Conservation (phyloP, 2,113 vertebrate species). For the Muscicapa adusta region DNA sequence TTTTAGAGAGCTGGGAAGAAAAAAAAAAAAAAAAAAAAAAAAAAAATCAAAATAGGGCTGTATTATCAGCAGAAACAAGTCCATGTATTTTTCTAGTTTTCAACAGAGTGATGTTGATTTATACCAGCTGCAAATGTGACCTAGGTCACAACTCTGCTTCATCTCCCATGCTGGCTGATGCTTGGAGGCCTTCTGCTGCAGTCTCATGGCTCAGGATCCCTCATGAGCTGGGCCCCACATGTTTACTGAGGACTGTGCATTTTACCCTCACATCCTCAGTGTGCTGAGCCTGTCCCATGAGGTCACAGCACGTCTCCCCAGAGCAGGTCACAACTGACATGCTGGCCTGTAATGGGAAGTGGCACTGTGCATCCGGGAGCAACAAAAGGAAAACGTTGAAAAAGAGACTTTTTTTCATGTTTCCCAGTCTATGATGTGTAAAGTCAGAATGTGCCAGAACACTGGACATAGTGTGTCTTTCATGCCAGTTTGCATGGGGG, state of each 20-base stretch:
- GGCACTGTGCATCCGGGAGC: background rate
- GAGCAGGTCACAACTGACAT: background rate
- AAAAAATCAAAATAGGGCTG: background rate
- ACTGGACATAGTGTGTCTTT: too few species aligned
- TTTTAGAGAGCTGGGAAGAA: background rate
- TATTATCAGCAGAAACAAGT: background rate
- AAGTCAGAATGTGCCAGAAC: background rate
- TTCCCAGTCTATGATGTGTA: background rate
- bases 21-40: background rate
- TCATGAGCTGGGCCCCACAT: background rate
- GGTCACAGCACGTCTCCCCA: background rate
- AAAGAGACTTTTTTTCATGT: background rate
- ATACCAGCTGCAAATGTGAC: slow-evolving; percentile 16
- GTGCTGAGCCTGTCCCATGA: background rate
- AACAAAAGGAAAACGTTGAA: background rate
- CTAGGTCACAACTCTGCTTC: background rate
- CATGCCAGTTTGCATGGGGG: background rate
- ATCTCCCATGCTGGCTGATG: background rate
- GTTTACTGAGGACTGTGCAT: background rate
- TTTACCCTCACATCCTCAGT: background rate
- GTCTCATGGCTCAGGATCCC: background rate
- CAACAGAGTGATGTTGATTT: background rate
- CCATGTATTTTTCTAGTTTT: background rate
- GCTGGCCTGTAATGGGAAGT: background rate
- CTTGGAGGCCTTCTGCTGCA: background rate